Conservation (phyloP, 2,797 vertebrate genomes). For the Sternarchorhynchus goeldii region DNA sequence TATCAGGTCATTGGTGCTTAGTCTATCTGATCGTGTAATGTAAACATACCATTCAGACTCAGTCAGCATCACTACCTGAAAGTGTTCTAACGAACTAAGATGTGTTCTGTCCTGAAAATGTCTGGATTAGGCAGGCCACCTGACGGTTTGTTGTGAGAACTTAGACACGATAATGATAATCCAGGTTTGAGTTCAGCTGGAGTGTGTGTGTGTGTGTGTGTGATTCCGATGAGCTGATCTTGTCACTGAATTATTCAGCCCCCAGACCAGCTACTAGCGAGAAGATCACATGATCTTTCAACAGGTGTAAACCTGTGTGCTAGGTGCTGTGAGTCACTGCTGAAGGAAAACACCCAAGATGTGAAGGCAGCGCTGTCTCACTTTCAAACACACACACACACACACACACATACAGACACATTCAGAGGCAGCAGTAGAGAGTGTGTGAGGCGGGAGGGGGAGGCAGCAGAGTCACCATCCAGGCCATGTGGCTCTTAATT, state of each 20-base stretch:
- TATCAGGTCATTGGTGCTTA: background rate
- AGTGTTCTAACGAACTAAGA: background rate
- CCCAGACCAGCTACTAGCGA: slow-evolving; percentile 17
- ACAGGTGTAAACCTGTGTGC: slow-evolving; percentile 39
- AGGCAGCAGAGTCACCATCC: slow-evolving; percentile 46
- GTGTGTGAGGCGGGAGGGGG: slow-evolving; percentile 1
- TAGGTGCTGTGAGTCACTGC: slow-evolving; percentile 26
- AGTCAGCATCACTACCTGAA: background rate
- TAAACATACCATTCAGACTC: background rate
- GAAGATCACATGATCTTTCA: slow-evolving; percentile 51
- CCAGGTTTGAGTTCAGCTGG: background rate
- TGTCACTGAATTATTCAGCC: slow-evolving; percentile 51
- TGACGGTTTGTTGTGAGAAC: too few species aligned
- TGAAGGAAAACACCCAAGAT: slow-evolving; percentile 26
- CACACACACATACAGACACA: background rate
- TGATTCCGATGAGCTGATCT: slow-evolving; percentile 34
- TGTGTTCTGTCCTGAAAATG: background rate
- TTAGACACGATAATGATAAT: background rate
- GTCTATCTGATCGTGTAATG: background rate
- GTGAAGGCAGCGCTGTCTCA: background rate
- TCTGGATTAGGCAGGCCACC: too few species aligned
- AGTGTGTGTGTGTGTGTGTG: slow-evolving; percentile 16
- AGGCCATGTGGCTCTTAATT: slow-evolving; percentile 78
- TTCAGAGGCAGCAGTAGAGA: slow-evolving; percentile 30
- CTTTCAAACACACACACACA: slow-evolving; percentile 13